Percentiles rank a stretch among this genome's conserved stretches.
These are phyloP conservation scores for Callorhinus ursinus DNA, from an alignment of 2,113 vertebrate genomes.

Conservation along the genomic window DNA sequence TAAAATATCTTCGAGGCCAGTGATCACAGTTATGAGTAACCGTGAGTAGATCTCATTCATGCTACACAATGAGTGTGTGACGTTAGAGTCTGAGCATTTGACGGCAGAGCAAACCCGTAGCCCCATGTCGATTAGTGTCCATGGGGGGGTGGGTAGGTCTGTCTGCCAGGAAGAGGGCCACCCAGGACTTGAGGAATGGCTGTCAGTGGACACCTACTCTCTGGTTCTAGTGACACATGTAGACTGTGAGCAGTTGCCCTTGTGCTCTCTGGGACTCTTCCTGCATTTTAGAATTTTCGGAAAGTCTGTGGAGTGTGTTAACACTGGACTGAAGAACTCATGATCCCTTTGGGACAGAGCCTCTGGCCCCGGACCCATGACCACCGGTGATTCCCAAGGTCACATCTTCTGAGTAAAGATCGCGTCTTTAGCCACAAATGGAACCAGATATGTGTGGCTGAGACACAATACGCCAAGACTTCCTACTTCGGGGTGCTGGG, in stretches of 20 bases:
- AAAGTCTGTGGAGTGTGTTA: neutral
- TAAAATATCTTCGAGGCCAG: neutral
- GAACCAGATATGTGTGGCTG: no score
- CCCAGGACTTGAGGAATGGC: rapidly evolving
- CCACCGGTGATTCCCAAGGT: neutral
- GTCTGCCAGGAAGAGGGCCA: rapidly evolving
- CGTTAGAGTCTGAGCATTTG: rapidly evolving
- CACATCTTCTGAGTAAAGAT: no score
- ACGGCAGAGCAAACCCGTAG: rapidly evolving
- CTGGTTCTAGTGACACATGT: rapidly evolving
- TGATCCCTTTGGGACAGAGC: neutral
- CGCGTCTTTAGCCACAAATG: neutral
- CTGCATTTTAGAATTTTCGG: neutral
- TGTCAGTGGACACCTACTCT: neutral
- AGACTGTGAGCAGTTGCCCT: neutral
- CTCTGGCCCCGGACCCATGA: neutral
- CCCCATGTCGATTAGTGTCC: rapidly evolving
- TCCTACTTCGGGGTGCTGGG: rapidly evolving
- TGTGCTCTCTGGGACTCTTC: neutral
- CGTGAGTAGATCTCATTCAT: neutral
- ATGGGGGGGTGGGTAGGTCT: rapidly evolving
- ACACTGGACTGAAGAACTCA: rapidly evolving
- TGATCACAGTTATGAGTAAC: neutral
- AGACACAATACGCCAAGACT: neutral
- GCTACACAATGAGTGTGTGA: rapidly evolving